Conservation (phyloP, 2,888 invertebrate species). For the Ligdia adustata region DNA sequence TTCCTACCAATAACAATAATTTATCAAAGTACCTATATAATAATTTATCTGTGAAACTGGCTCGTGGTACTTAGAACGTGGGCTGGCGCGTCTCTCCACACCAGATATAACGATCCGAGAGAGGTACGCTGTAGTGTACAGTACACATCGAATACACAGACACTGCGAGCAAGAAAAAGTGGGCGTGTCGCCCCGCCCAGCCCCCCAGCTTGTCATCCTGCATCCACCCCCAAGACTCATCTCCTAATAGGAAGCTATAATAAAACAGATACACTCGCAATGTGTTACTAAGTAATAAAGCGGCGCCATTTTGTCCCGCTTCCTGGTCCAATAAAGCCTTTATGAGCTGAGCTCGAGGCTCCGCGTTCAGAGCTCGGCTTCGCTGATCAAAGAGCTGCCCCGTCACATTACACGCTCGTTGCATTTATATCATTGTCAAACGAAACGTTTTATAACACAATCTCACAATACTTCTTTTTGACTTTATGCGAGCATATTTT, state of each 20-base stretch:
- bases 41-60: too few species aligned
- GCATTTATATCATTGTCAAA: conserved; percentile 68
- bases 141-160: conserved; percentile 51
- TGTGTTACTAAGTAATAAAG: conserved; percentile 84
- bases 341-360: conserved; percentile 63
- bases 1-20: too few species aligned
- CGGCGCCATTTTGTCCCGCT: conserved; percentile 80
- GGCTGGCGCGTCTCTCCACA: conserved; percentile 19
- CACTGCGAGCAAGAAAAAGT: conserved; percentile 64
- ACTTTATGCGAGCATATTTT: conserved; percentile 20
- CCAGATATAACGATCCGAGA: conserved; percentile 42
- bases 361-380: conserved; percentile 67
- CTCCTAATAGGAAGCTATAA: conserved; percentile 77
- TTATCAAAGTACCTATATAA: too few species aligned
- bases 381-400: conserved; percentile 76
- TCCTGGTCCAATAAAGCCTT: conserved; percentile 76
- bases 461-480: conserved; percentile 53
- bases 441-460: conserved; percentile 68
- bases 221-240: conserved; percentile 70
- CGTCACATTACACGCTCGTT: conserved; percentile 76
- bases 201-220: conserved; percentile 60
- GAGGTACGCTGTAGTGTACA: conserved; percentile 23
- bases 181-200: conserved; percentile 82
- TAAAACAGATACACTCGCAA: conserved; percentile 78
- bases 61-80: too few species aligned